phyloP scores from a whole-genome alignment of 2,113 vertebrate genomes.

The Pseudorectes ferrugineus region DNA sequence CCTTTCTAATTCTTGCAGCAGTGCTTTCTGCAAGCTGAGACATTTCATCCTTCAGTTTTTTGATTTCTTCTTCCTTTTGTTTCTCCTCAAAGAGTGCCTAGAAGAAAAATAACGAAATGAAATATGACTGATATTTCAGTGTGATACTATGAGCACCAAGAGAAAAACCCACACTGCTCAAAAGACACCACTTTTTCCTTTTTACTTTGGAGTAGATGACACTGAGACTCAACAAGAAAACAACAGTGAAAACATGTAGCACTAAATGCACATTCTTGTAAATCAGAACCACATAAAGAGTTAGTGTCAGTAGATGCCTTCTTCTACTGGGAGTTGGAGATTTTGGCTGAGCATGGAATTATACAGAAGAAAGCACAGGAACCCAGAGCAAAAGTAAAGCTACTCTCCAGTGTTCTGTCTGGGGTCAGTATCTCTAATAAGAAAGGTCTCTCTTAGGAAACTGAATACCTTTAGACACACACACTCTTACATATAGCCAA shows the following conservation, averaged over 20 bases:
- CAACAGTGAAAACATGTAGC: not conserved
- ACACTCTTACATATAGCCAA: not conserved
- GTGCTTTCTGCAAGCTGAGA: conserved; percentile 81
- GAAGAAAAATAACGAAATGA: conserved; percentile 3
- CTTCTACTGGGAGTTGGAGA: not conserved
- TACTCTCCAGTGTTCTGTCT: not conserved
- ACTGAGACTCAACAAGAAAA: not conserved
- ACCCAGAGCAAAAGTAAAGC: not conserved
- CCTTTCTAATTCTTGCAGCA: conserved; percentile 78
- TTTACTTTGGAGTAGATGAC: not conserved
- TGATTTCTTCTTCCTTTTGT: conserved; percentile 83
- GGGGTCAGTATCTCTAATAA: not conserved
- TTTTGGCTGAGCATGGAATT: not conserved
- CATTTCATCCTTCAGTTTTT: conserved; percentile 83
- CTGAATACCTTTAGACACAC: not conserved
- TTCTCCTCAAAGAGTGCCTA: conserved; percentile 87
- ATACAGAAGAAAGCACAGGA: not conserved
- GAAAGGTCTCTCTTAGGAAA: not conserved
- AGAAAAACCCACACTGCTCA: not conserved
- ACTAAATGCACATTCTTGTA: not conserved
- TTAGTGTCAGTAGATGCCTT: not conserved
- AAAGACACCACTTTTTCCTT: not conserved
- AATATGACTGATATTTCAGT: not conserved
- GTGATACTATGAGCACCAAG: not conserved
- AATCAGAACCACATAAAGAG: not conserved